Base-by-base conservation (phyloP, 2,113 vertebrate species). In the Crypturellus undulatus region DNA sequence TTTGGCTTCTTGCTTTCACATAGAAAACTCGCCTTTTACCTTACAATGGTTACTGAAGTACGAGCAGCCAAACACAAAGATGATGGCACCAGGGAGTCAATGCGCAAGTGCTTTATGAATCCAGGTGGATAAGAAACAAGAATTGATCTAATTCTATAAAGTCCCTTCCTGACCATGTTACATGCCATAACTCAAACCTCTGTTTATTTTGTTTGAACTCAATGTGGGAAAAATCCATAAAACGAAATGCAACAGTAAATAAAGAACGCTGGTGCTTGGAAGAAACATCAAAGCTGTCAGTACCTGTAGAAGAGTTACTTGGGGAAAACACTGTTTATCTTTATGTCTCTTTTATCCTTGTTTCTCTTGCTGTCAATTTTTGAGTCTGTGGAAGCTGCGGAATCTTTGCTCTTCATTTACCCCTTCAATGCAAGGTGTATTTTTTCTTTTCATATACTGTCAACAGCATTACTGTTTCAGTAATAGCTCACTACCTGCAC, bases 161-260 rank as follows among this genome's bases (percentile, higher is more conserved):
- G 89, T 18, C 73, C 32, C 26, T 91, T 94, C 89, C 70, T 92
- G 86, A 72, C 52, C 42, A 32, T 38, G 75, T 75, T 92, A 77
- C 28, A 7, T n/a, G 49, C 32, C 59, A 18, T 92, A 94, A 92
- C 59, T 96, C 89, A 90, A 92, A 71, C 30, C 65, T 69, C 52
- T 83, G n/a, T 83, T 94, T 72, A 71, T 95, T 89, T 60, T 85
- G 28, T 78, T 95, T 87, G 75, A 95, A 84, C 65, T 42, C 43
- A 59, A 28, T 2, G 3, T 85, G 79, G n/a, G 83, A 42, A 84
- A 94, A 96, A 94, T 93, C 88, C 85, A 84, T 95, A 92, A 92
- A 89, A 63, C 54, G 68, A 94, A 97, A 93, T 47, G 54, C 69
- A 82, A 76, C 34, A 47, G 87, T 93, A 92, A 94, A 90, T 92